Evolutionary conservation across 2,797 vertebrate genomes (phyloP).

Genomic region (Poeciliopsis gracilis): DNA sequence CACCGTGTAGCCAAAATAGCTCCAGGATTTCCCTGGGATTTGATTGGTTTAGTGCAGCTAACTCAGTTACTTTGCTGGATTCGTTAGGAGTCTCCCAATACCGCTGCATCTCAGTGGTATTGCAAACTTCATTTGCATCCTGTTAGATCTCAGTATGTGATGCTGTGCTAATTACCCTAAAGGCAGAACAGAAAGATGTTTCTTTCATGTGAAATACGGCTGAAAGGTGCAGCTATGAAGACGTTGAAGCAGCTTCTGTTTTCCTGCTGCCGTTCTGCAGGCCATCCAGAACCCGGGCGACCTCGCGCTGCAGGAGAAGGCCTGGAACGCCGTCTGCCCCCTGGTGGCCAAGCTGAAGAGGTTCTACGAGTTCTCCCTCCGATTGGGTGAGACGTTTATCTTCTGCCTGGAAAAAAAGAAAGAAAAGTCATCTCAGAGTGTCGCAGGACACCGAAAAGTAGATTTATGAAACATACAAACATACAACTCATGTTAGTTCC

Average conservation of each 20-base stretch:
- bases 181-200: slow-evolving; percentile 14
- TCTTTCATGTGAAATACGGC: slow-evolving; percentile 4
- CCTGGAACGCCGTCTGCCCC: slow-evolving; percentile 92
- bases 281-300: slow-evolving; percentile 91
- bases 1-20: background rate
- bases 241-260: slow-evolving; percentile 24
- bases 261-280: slow-evolving; percentile 65
- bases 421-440: background rate
- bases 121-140: background rate
- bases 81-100: background rate
- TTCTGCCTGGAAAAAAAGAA: background rate
- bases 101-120: background rate
- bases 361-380: slow-evolving; percentile 92
- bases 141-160: background rate
- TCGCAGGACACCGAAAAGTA: slow-evolving; percentile 2
- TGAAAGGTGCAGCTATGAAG: background rate
- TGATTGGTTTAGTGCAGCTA: background rate
- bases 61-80: background rate
- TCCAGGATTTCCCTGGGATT: background rate
- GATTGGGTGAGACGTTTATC: slow-evolving; percentile 82
- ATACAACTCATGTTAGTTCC: background rate
- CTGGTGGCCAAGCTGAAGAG: slow-evolving; percentile 91
- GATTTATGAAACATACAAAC: background rate
- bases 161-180: background rate
- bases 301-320: slow-evolving; percentile 89